Base-by-base conservation (phyloP, 2,113 vertebrate genomes). In the Dasyprocta punctata region DNA sequence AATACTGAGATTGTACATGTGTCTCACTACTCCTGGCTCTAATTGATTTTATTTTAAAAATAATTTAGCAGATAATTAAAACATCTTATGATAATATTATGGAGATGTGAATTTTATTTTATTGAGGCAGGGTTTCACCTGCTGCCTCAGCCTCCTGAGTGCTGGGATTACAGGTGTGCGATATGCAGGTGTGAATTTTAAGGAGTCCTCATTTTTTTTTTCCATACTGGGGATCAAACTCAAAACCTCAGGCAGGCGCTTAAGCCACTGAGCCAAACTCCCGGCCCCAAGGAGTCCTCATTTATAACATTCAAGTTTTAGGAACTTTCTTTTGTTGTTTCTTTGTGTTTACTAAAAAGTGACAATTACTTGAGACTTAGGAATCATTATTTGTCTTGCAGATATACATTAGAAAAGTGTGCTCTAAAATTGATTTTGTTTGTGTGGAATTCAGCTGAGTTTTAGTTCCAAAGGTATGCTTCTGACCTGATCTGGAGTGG, bases 1-100 rank as follows among this genome's bases (percentile, higher is more conserved):
- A 47, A 26, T 78, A 26, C 44, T 49, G 44, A 47, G 8, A 47
- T 77, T 77, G 44, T 47, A 49, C 26, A 2, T 78, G 26, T 78
- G 26, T 17, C 26, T 7, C 24, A 30, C 26, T 28, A 78, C 28
- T 28, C 26, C 24, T 78, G 44, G 26, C 44, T 86, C 41, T 83
- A 82, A 63, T 89, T 73, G 67, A 81, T 96, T 85, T 96, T 87
- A 38, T 94, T 97, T 90, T 85, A 69, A 54, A 85, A 89, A 90
- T 97, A 81, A 96, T 38, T 80, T 96, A 67, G 54, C 77, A 81
- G 38, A 89, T 92, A 49, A 82, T 73, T 92, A 60, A 88, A 60
- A 71, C 47, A 84, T 93, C 16, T 63, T 94, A 63, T 61, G 93
- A 65, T 67, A 95, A 73, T 5, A 12, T 80, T 95, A 52, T 71